phyloP scores from a whole-genome alignment of 2,797 vertebrate species.

The Margarornis squamiger region DNA sequence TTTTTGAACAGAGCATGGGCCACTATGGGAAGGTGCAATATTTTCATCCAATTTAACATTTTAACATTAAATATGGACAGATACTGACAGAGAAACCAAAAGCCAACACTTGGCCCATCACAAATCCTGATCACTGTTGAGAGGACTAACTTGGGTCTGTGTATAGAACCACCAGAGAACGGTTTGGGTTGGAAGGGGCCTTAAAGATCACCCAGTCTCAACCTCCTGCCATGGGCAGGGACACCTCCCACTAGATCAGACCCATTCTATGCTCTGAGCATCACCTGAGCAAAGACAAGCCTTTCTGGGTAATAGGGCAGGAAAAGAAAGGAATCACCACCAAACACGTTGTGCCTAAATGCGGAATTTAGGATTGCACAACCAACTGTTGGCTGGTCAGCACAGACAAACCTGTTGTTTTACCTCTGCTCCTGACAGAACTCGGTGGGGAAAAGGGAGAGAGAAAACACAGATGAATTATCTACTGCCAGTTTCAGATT shows the following conservation, averaged over 20 bases:
- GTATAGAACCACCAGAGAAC: background rate
- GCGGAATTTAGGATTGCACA: too few relatives aligned
- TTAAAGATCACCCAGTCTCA: background rate
- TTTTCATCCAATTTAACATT: background rate
- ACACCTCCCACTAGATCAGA: background rate
- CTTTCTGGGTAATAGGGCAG: background rate
- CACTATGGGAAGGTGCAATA: accelerated
- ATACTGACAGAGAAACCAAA: background rate
- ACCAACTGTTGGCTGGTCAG: background rate
- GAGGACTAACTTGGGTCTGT: background rate
- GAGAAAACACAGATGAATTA: background rate
- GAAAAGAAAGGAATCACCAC: background rate
- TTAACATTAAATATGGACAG: background rate
- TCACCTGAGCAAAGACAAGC: background rate
- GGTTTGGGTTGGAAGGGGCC: background rate
- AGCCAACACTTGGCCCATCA: background rate
- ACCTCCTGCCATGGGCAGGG: background rate
- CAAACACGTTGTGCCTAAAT: background rate
- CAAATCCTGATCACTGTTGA: background rate
- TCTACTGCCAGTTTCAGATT: background rate
- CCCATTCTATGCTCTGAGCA: background rate
- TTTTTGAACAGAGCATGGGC: background rate
- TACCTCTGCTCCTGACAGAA: background rate
- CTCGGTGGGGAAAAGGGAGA: background rate
- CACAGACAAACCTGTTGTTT: background rate